Base-by-base conservation (phyloP, 2,888 invertebrate species). In the Thymelicus sylvestris region DNA sequence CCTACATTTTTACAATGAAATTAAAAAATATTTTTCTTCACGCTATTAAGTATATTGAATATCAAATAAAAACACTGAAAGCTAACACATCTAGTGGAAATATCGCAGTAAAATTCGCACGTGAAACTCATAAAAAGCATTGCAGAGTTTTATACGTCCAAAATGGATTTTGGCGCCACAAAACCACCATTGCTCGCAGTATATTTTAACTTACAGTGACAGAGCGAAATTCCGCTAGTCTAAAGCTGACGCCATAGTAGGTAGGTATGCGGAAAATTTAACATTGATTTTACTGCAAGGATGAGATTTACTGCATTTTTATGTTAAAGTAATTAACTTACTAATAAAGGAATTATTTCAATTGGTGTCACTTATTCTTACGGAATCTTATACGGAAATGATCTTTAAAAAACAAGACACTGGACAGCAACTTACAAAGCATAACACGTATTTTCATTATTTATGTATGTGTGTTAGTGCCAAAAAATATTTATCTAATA, bases 1-100 rank as follows among this genome's bases (percentile, higher is more conserved):
- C 97, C 97, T 96, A 84, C 38, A 48, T 19, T 44, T 44, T 44
- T 44, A 8, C 15, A 44, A 31, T 8, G n/a, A n/a, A 8, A 52
- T 7, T 52, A 12, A 19, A 19, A 7, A 52, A 8, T 52, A 15
- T 8, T 31, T 31, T 31, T 31, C 3, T 31, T 31, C 3, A 31
- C 31, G 5, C 31, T 31, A 31, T 31, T 1, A 31, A 2, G 31
- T 3, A 31, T 31, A 31, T 31, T 31, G 31, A 7, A 52, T 44
- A 7, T 52, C 7, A 19, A 19, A 52, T 52, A 52, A 31, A 38
- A 41, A 15, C 12, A 38, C 31, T 52, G 3, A 15, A 52, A 15
- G 50, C n/a, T 15, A 15, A 50, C 50, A 50, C 8, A 52, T 52
- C 15, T 7, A 52, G 19, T 52, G 50, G 50, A 15, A 15, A 8